Evolutionary conservation across 2,113 vertebrate genomes (phyloP), one percentile per base, ranked within the genome.

Genomic region (Sigmodon hispidus): DNA sequence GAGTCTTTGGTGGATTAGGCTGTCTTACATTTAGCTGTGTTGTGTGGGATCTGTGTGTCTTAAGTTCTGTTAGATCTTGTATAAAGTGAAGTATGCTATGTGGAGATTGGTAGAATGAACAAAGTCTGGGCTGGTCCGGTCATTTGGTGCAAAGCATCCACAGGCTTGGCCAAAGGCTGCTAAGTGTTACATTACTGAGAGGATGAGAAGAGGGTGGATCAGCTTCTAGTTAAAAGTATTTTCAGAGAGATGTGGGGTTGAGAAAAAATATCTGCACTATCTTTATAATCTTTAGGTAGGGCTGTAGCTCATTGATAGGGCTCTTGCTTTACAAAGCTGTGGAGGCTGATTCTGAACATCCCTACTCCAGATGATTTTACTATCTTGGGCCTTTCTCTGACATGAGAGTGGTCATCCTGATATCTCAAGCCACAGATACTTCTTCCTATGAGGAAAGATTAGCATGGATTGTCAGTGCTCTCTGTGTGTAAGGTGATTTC

Each of bases 351-450:
- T 48, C 12, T 2, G 4, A 52, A 24, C 24, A 21, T 10, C 17
- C 7, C 13, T 40, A 17, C 3, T 13, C 61, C 7, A 31, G 67
- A 31, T 83, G 19, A 52, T 26, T 17, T 61, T 31, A 43, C 43
- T 50, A 36, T 43, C 8, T 2, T 29, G 84, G 40, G 7, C 26
- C 52, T 87, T 73, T 43, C 48, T 67, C 22, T 52, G 16, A 26
- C 55, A 1, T 55, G 43, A 43, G 5, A 45, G 2, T 5, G 0
- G 9, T 15, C 36, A 0, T 1, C n/a, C 16, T 2, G n/a, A 7
- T 57, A 17, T 26, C 40, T 83, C 57, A 26, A 15, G 43, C 40
- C 1, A 2, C 6, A n/a, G 76, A 61, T 9, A 73, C 40, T 69
- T 73, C 36, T 31, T 36, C 67, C 59, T 10, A 2, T 1, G 24